Conservation (phyloP, 2,797 vertebrate genomes). For the Basileuterus tristriatus region DNA sequence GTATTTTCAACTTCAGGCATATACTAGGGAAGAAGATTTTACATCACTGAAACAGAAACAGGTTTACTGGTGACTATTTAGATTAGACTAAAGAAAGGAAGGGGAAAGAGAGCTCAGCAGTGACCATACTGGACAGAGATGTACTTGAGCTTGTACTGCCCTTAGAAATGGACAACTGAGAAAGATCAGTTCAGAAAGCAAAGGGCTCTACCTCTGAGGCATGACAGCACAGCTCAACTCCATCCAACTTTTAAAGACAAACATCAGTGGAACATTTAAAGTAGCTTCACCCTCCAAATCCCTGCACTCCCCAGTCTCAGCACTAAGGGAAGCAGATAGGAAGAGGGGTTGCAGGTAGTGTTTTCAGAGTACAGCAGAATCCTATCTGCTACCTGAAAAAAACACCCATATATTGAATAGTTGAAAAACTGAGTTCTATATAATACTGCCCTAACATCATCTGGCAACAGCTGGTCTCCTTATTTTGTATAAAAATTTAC, state of each 20-base stretch:
- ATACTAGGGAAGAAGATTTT: background rate
- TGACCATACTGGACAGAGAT: background rate
- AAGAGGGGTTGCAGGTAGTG: too few species aligned
- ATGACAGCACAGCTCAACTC: background rate
- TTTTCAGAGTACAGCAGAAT: too few species aligned
- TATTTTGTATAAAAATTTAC: background rate
- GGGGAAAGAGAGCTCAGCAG: background rate
- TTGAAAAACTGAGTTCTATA: background rate
- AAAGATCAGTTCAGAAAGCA: background rate
- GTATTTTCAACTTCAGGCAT: background rate
- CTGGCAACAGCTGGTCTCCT: background rate
- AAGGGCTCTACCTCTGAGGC: background rate
- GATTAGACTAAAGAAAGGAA: background rate
- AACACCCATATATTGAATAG: accelerated
- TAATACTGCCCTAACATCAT: background rate
- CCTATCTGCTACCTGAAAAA: background rate
- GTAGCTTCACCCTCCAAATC: background rate
- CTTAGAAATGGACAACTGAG: background rate
- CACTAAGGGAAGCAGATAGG: background rate
- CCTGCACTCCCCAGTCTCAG: background rate
- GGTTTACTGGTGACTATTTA: background rate
- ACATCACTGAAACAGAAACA: background rate
- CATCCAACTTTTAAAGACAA: background rate
- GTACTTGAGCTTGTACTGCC: background rate
- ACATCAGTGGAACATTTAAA: background rate